Evolutionary conservation across 2,797 vertebrate species (phyloP), one percentile per base, ranked within the genome.

Genomic region (Sebastes paucispinis): DNA sequence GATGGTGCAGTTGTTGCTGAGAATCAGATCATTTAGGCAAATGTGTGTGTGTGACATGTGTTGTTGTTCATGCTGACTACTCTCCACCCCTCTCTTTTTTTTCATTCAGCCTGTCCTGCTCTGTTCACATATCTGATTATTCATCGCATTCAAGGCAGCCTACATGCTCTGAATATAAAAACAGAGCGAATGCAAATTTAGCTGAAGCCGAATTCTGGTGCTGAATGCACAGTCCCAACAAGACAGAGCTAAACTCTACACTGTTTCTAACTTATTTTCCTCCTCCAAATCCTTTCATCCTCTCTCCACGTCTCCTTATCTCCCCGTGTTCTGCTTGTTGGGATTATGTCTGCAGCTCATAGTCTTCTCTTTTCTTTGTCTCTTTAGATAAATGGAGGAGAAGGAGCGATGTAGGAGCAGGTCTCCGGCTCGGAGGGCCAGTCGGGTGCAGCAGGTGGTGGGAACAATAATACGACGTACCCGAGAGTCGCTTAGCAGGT

Each of bases 371-470:
- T 79, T 79, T 79, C 52, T 73, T 72, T 81, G 72, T 83, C 59
- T 34, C 43, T 81, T 54, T 59, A 93, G 93, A 90, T 94, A 98
- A 98, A 96, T 98, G 94, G 94, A 95, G 89, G 94, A 95, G 89
- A 95, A 97, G 87, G 98, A 98, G 94, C 90, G 96, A 94, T 96
- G 96, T 94, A 90, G 96, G 95, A 97, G 96, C 93, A 94, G 97
- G 90, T 96, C 96, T 91, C 98, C 97, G 27, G 92, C 95, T 79
- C 96, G 96, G 77, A 96, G 97, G 94, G 93, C 97, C 79, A 96
- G 95, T 74, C 94, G 97, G 88, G 97, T 99, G 95, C 98, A 99
- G 87, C 98, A 99, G 91, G 97, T 99, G 95, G 98, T 99, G 91
- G 97, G 97, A 36, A 97, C 97, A 91, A 99, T 98, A 96, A 97